Evolutionary conservation across 2,888 invertebrate genomes (phyloP), one percentile per base, ranked within the genome.

Genomic region (Tineola bisselliella): DNA sequence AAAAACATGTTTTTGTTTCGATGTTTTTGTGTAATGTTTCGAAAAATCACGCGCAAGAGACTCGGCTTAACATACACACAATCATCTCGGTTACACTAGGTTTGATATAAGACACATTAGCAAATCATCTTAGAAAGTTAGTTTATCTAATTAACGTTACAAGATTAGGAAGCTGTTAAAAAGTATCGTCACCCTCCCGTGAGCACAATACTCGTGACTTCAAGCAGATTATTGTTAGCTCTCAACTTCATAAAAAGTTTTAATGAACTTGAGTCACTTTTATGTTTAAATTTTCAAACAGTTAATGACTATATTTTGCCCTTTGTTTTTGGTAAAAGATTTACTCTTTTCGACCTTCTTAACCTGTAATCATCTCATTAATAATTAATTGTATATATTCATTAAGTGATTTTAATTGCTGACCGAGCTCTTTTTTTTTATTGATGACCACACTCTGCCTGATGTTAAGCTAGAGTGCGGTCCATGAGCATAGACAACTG

Each of bases 221-320:
- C 38, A 38, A 38, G 10, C 38, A 38, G 38, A 38, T 38, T 38
- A 38, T 38, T 38, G 38, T 38, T 38, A 38, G 38, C 48, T 48
- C 48, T 48, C 48, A 48, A 48, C 15, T 48, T 48, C 10, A 48
- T 15, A 17, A 48, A 48, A 56, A 56, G 19, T 56, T 56, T 56
- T 56, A 56, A 56, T 56, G 56, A 56, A 56, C 4, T 56, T 30
- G 19, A 56, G 6, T 56, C 30, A 56, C 30, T 56, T 30, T 56
- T 56, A 56, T 56, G 56, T 56, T 56, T 56, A 30, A 25, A 56
- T 56, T 56, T 56, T 56, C 25, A 30, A 56, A 30, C 25, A 56
- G 48, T 56, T 56, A 25, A 56, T 56, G 56, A 56, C 25, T 19
- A 25, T 56, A 8, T 56, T 56, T 56, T 1, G n/a, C 56, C 10